These are phyloP conservation scores for Pseudochirops cupreus DNA, from an alignment of 2,797 vertebrate genomes.

Conservation along the genomic window DNA sequence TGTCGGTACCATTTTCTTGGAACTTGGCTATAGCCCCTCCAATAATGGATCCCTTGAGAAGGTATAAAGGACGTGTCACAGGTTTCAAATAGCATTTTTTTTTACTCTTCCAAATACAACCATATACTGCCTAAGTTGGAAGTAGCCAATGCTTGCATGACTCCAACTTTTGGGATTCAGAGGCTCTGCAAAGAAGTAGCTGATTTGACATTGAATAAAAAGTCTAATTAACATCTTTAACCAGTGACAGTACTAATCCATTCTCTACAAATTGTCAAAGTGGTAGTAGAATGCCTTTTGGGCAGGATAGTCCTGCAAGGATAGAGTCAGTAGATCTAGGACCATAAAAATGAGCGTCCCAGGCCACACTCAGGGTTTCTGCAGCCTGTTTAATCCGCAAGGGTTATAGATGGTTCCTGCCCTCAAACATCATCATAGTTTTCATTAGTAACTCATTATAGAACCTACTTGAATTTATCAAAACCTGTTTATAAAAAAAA, in stretches of 20 bases:
- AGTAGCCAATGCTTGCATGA: neutral
- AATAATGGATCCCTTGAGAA: neutral
- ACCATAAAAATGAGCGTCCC: neutral
- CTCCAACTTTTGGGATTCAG: neutral
- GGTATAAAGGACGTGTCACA: neutral
- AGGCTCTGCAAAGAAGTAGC: neutral
- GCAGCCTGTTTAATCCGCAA: neutral
- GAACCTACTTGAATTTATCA: neutral
- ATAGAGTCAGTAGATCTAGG: neutral
- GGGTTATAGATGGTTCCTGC: conserved; percentile 28
- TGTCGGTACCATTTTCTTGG: neutral
- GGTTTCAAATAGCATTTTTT: neutral
- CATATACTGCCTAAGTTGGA: neutral
- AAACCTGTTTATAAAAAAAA: conserved; percentile 9
- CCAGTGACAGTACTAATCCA: neutral
- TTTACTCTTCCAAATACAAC: neutral
- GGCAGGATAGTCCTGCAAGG: neutral
- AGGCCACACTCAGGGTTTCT: neutral
- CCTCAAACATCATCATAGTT: conserved; percentile 1
- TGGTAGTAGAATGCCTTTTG: neutral
- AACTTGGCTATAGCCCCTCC: neutral
- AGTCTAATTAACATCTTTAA: neutral
- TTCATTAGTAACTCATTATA: conserved; percentile 36
- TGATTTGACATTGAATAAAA: conserved; percentile 35
- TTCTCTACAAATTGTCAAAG: neutral